Evolutionary conservation across 2,113 vertebrate species (phyloP), one percentile per base, ranked within the genome.

Genomic region (Chamaetylas fuelleborni): DNA sequence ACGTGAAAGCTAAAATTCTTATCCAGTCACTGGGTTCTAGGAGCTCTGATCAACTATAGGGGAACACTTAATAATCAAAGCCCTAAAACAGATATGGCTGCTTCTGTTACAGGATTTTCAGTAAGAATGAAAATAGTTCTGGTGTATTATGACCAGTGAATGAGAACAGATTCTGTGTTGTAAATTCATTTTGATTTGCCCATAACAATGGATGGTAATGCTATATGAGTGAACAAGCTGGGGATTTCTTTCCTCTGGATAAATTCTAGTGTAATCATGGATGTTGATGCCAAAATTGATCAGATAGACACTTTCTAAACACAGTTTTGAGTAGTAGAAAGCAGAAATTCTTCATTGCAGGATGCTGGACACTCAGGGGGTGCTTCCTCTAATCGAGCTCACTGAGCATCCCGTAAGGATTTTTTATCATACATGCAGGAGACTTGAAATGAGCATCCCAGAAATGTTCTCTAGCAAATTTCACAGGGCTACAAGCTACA

Each of bases 381-480:
- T 6, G 2, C 7, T 34, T 76, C 24, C 43, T 50, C 25, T 58
- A 31, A 76, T 50, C 0, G 3, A 74, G 50, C 0, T 0, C 0
- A 1, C 14, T 0, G 1, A 40, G 24, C 0, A 0, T 42, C 13
- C 0, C 0, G 10, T 34, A 11, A 56, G 31, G 19, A 57, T 13
- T 6, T 66, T 66, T 42, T 66, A 8, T 70, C 54, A 20, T 3
- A 19, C 15, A 14, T 24, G 6, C 19, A 50, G 29, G 42, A 57
- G 6, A 48, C 34, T 24, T 42, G 51, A 42, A 74, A 28, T 0
- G 7, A 74, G 16, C 24, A 40, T 56, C 19, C 36, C 47, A 61
- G 16, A 61, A n/a, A 81, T 9, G 24, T 22, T n/a, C 23, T 34
- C 24, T 10, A 18, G 7, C 17, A 34, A 40, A 26, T 82, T 14